Conservation (phyloP, 2,113 vertebrate species). For the Pipa parva region DNA sequence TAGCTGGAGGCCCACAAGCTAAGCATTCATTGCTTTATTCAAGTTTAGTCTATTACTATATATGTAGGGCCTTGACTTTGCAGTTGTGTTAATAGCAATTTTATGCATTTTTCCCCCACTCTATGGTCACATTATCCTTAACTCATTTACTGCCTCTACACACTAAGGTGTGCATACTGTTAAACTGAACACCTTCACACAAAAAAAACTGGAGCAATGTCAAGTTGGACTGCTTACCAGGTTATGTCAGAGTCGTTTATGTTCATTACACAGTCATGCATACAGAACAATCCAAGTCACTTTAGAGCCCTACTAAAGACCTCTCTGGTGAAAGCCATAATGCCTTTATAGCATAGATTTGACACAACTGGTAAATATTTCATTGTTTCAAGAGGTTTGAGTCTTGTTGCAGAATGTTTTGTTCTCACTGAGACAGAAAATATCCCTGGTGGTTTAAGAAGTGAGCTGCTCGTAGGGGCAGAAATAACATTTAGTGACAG, state of each 20-base stretch:
- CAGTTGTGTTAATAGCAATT: background rate
- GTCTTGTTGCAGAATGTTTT: conserved; percentile 4
- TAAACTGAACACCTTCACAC: too few relatives aligned
- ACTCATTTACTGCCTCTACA: background rate
- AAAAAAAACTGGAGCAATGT: too few relatives aligned
- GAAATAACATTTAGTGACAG: conserved; percentile 6
- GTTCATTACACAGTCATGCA: conserved; percentile 1
- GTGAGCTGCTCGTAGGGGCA: conserved; percentile 3
- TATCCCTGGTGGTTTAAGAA: conserved; percentile 18
- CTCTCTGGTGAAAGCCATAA: background rate
- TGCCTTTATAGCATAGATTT: background rate
- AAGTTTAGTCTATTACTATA: too few relatives aligned
- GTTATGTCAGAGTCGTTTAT: too few relatives aligned
- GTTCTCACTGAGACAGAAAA: conserved; percentile 10
- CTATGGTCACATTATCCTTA: background rate
- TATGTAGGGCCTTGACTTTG: too few relatives aligned
- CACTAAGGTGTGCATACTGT: too few relatives aligned
- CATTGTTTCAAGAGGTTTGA: background rate
- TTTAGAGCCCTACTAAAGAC: background rate
- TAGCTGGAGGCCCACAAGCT: too few relatives aligned
- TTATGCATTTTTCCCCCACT: background rate
- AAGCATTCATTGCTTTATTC: too few relatives aligned
- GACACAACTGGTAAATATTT: conserved; percentile 13
- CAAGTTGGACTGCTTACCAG: too few relatives aligned
- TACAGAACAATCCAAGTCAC: background rate